phyloP scores from a whole-genome alignment of 2,797 vertebrate species.

The Melanogrammus aeglefinus region DNA sequence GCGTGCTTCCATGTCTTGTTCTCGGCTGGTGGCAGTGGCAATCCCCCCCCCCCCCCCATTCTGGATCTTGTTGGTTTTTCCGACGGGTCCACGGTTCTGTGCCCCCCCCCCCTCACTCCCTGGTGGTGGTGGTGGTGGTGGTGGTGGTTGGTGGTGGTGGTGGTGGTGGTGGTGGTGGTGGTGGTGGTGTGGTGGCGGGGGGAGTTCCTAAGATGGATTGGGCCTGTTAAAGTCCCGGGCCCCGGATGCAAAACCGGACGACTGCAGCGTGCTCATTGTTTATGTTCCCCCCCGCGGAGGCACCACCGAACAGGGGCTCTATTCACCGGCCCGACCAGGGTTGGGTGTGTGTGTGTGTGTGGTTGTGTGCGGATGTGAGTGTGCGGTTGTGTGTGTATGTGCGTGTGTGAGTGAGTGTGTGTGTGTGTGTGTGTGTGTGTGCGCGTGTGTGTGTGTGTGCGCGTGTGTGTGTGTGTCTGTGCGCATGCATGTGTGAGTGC shows the following conservation, averaged over 20 bases:
- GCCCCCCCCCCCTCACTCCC: not conserved
- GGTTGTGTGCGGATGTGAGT: no score
- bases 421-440: not conserved
- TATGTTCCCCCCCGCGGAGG: constrained; percentile 16
- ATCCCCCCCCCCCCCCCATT: not conserved
- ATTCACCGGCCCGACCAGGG: constrained; percentile 41
- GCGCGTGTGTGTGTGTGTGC: not conserved
- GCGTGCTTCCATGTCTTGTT: not conserved
- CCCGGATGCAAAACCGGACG: not conserved
- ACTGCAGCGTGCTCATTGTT: constrained; percentile 19
- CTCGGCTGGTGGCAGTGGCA: not conserved
- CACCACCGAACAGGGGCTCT: constrained; percentile 38
- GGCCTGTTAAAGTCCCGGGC: not conserved
- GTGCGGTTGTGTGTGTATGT: no score
- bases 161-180: not conserved
- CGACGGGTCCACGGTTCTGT: not conserved
- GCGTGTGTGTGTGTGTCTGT: not conserved
- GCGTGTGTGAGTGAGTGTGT: not conserved
- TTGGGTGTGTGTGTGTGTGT: not conserved
- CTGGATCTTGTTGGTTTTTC: no score
- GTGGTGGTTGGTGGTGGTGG: not conserved
- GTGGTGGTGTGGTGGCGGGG: not conserved
- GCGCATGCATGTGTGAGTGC: no score
- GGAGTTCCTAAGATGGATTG: not conserved
- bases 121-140: not conserved